phyloP scores from a whole-genome alignment of 2,797 vertebrate species.

The Syncerus caffer region DNA sequence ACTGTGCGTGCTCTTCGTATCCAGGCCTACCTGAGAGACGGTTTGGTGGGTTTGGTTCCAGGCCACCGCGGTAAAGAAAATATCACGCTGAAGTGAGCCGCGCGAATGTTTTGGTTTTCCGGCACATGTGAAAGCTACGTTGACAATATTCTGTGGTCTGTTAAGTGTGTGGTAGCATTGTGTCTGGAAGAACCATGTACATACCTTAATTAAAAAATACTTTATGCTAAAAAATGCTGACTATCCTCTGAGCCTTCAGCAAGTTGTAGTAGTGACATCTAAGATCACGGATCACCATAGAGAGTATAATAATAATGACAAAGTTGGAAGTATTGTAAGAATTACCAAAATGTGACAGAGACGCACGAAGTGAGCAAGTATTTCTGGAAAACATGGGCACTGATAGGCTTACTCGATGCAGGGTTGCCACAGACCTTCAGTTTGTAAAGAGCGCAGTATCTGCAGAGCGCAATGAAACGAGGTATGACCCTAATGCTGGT shows the following conservation, averaged over 20 bases:
- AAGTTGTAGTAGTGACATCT: background rate
- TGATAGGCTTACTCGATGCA: background rate
- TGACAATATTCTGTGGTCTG: background rate
- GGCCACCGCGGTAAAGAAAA: rapidly evolving
- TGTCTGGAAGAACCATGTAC: background rate
- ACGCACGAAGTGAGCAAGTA: background rate
- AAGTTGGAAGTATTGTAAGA: background rate
- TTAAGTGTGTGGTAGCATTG: background rate
- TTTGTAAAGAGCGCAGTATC: rapidly evolving
- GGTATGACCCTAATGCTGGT: rapidly evolving
- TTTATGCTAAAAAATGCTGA: background rate
- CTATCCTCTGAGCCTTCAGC: background rate
- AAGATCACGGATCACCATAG: background rate
- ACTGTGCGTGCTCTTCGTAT: background rate
- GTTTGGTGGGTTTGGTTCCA: background rate
- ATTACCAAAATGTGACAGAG: background rate
- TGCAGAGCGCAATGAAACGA: rapidly evolving
- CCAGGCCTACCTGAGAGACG: rapidly evolving
- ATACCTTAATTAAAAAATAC: background rate
- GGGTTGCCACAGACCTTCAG: background rate
- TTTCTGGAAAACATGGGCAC: background rate
- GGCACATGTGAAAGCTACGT: background rate
- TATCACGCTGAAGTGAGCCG: rapidly evolving
- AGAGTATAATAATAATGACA: too few relatives aligned
- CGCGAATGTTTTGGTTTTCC: background rate